Conservation (phyloP, 64 coral and sea anemone genomes). For the Astreopora myriophthalma region DNA sequence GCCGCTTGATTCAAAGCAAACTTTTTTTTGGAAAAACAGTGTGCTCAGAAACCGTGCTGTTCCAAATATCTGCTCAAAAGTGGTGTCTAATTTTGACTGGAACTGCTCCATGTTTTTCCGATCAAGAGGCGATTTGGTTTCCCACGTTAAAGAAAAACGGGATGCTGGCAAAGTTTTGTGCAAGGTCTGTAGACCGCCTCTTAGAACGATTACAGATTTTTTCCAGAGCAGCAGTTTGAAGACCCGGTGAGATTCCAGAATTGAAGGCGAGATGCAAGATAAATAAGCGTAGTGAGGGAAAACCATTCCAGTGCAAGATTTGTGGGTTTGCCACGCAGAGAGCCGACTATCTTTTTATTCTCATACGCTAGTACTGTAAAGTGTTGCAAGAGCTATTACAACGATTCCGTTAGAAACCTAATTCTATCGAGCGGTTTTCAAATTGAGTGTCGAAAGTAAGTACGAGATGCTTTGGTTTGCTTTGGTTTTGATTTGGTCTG, state of each 20-base stretch:
- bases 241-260: neutral
- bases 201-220: neutral
- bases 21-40: neutral
- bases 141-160: neutral
- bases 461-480: too few species aligned
- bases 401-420: neutral
- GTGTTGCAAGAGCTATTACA: neutral
- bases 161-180: neutral
- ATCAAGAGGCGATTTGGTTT: neutral
- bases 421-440: too few species aligned
- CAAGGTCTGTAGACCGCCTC: neutral
- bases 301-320: neutral
- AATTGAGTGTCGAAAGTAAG: too few species aligned
- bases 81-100: neutral
- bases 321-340: slow-evolving; percentile 5
- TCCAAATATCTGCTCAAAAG: neutral
- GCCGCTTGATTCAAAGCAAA: neutral
- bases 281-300: neutral
- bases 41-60: neutral
- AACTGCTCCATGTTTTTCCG: neutral
- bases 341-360: neutral
- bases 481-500: too few species aligned
- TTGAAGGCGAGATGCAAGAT: neutral
- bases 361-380: neutral
- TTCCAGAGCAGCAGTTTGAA: neutral